Evolutionary conservation across 1,140 invertebrate genomes (phyloP).

Genomic region (Camponotus floridanus): DNA sequence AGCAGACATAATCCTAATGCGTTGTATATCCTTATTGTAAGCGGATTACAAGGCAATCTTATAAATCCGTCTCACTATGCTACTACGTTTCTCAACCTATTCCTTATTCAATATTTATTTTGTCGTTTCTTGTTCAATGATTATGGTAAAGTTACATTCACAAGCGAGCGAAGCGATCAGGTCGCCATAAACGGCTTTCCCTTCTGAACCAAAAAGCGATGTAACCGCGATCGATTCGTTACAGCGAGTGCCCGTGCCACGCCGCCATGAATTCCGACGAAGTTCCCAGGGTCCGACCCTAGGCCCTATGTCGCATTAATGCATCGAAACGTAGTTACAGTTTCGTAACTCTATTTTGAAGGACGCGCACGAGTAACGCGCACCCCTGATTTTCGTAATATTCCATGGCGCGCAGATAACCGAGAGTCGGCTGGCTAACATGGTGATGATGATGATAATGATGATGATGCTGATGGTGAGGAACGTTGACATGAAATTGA

Average conservation of each 20-base stretch:
- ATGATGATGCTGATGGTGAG: constrained; percentile 37
- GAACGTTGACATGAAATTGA: constrained; percentile 56
- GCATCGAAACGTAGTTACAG: constrained; percentile 85
- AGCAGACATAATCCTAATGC: not conserved
- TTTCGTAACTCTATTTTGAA: constrained; percentile 84
- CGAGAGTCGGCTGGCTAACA: constrained; percentile 1
- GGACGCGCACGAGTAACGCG: constrained; percentile 74
- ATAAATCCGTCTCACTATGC: not conserved
- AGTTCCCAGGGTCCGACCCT: constrained; percentile 68
- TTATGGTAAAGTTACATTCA: constrained; percentile 27
- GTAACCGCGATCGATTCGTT: constrained; percentile 80
- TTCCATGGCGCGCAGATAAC: constrained; percentile 72
- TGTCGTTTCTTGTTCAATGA: not conserved
- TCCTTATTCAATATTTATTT: constrained; percentile 9
- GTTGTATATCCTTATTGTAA: not conserved
- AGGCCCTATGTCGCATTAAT: constrained; percentile 80
- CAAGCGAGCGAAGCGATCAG: constrained; percentile 9
- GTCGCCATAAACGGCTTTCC: constrained; percentile 40
- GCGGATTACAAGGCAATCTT: not conserved
- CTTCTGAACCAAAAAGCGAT: constrained; percentile 64
- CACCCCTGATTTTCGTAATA: constrained; percentile 76
- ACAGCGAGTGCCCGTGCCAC: constrained; percentile 46
- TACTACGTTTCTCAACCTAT: not conserved
- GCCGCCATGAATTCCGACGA: constrained; percentile 69
- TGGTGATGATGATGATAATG: constrained; percentile 38